Percentiles rank a stretch among this genome's conserved stretches.
phyloP scores from a whole-genome alignment of 2,888 invertebrate genomes.

The Melinaea menophilus region DNA sequence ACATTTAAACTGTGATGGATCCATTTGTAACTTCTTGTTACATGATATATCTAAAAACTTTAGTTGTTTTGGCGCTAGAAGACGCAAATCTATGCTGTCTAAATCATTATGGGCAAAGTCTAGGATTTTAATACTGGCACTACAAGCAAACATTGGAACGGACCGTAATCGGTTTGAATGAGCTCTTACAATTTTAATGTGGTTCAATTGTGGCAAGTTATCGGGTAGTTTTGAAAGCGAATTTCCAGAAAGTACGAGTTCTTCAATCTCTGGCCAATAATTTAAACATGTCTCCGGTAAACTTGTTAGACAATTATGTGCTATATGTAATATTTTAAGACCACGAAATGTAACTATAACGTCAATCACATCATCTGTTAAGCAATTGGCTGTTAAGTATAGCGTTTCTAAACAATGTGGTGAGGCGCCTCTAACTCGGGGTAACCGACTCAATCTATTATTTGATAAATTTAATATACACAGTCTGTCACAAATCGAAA shows the following conservation, averaged over 20 bases:
- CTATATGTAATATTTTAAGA: conserved; percentile 84
- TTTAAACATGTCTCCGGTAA: conserved; percentile 85
- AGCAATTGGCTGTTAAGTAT: conserved; percentile 86
- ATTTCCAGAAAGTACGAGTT: conserved; percentile 89
- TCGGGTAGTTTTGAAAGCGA: conserved; percentile 86
- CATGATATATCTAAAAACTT: conserved; percentile 92
- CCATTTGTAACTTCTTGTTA: conserved; percentile 88
- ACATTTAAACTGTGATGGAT: conserved; percentile 88
- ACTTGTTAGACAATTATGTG: conserved; percentile 86
- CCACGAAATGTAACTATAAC: conserved; percentile 81
- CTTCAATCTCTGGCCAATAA: conserved; percentile 88
- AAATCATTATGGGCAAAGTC: conserved; percentile 92
- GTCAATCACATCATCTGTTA: conserved; percentile 83
- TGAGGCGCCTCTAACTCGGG: conserved; percentile 79
- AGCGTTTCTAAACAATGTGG: conserved; percentile 81
- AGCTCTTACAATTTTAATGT: conserved; percentile 85
- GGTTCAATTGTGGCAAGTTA: conserved; percentile 83
- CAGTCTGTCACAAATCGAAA: conserved; percentile 81
- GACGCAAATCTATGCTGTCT: conserved; percentile 86
- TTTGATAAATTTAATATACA: conserved; percentile 87
- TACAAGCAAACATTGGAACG: conserved; percentile 86
- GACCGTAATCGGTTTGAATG: conserved; percentile 88
- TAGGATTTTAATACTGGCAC: conserved; percentile 85
- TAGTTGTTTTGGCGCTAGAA: conserved; percentile 87
- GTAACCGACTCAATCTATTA: conserved; percentile 84